A percentile compares a stretch with the other conserved stretches of the same genome.
phyloP scores from a whole-genome alignment of 2,113 vertebrate genomes.

The Neoarius graeffei region DNA sequence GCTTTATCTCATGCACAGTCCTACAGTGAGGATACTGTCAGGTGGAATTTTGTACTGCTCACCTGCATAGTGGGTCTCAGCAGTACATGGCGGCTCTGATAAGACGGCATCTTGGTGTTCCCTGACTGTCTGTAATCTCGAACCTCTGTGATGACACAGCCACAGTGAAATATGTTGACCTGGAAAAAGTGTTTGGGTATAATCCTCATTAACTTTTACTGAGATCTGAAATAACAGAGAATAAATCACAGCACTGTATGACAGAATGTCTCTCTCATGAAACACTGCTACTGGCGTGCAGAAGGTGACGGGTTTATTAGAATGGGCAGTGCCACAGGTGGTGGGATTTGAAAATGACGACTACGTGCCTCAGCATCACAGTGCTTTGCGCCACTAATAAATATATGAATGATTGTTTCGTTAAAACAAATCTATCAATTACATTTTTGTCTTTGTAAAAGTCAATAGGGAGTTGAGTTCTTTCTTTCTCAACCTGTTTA shows the following conservation, averaged over 20 bases:
- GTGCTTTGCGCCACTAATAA: neutral
- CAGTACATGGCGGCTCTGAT: conserved; percentile 92
- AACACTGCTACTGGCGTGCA: neutral
- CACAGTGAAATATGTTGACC: conserved; percentile 99
- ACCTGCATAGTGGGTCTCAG: conserved; percentile 98
- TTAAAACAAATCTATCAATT: neutral
- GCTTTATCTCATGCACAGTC: neutral
- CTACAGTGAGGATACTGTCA: neutral
- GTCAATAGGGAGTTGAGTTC: neutral
- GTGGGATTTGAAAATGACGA: neutral
- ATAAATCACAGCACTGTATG: neutral
- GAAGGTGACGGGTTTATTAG: neutral
- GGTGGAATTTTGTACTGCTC: conserved; percentile 14
- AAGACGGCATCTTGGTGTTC: conserved; percentile 89
- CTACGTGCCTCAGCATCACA: neutral
- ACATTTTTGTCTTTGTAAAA: neutral
- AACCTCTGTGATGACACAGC: conserved; percentile 96
- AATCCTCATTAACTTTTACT: neutral
- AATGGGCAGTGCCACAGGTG: neutral
- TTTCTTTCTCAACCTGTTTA: neutral
- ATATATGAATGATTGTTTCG: neutral
- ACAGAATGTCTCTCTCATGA: neutral
- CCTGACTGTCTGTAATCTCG: conserved; percentile 94
- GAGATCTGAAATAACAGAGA: neutral
- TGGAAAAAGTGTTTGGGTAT: conserved; percentile 55